A percentile compares a stretch with the other conserved stretches of the same genome.
These are phyloP conservation scores for Lagenorhynchus albirostris DNA, from an alignment of 2,113 vertebrate species.

Conservation along the genomic window DNA sequence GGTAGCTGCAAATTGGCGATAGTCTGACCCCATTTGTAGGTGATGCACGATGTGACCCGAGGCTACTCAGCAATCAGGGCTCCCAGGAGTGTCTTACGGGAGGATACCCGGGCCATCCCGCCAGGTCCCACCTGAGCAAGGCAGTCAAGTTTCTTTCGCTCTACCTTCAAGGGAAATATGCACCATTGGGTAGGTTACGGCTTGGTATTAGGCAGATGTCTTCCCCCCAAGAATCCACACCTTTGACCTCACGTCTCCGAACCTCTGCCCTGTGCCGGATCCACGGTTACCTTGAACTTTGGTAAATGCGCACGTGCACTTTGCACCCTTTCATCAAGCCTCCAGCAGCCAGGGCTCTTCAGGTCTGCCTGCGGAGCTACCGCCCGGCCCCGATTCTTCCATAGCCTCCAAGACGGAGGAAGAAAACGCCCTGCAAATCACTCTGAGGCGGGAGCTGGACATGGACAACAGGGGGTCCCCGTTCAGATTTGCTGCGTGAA, in stretches of 20 bases:
- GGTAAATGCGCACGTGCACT: too few relatives aligned
- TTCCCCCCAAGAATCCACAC: too few relatives aligned
- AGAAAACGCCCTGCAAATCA: not conserved
- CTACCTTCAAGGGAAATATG: not conserved
- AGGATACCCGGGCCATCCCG: not conserved
- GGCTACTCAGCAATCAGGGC: not conserved
- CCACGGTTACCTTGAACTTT: accelerated
- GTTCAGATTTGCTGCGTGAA: not conserved
- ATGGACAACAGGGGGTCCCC: not conserved
- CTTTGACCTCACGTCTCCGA: not conserved
- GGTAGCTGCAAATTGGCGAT: not conserved
- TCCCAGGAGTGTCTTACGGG: not conserved
- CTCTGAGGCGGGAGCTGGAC: not conserved
- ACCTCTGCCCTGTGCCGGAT: not conserved
- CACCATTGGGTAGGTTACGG: not conserved
- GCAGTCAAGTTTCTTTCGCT: not conserved
- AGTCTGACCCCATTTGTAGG: not conserved
- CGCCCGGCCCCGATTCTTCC: accelerated
- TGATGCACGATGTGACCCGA: accelerated
- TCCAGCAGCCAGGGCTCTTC: not conserved
- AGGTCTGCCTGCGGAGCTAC: not conserved
- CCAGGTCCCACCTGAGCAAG: not conserved
- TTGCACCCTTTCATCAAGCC: too few relatives aligned
- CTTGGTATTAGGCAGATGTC: not conserved
- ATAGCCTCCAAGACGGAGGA: not conserved